Percentiles rank a stretch among this genome's conserved stretches.
Evolutionary conservation across 2,113 vertebrate species (phyloP).

Genomic region (Rhynchomys soricoides): DNA sequence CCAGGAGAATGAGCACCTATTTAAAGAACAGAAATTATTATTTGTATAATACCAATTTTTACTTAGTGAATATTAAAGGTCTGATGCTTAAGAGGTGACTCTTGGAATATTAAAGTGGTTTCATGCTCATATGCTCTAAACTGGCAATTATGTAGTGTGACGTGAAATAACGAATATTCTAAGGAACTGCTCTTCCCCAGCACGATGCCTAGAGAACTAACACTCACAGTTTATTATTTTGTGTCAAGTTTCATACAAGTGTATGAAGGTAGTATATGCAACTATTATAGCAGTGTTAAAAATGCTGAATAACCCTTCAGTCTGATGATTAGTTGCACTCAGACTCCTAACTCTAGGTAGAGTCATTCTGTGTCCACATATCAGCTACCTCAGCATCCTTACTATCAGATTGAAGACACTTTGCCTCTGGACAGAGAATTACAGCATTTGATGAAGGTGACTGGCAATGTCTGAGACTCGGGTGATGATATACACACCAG

Average conservation of each 20-base stretch:
- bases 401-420: background rate
- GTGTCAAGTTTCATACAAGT: background rate
- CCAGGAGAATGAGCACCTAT: background rate
- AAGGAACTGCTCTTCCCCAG: background rate
- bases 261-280: background rate
- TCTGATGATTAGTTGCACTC: background rate
- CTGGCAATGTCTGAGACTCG: background rate
- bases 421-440: background rate
- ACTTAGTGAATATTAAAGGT: constrained; percentile 29
- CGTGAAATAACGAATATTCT: background rate
- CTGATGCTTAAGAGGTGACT: background rate
- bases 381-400: background rate
- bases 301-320: constrained; percentile 11
- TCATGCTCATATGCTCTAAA: constrained; percentile 48
- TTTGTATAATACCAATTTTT: constrained; percentile 63
- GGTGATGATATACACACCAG: background rate
- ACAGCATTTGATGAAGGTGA: background rate
- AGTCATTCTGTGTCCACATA: background rate
- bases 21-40: constrained; percentile 14
- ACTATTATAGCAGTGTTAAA: constrained; percentile 30
- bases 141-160: constrained; percentile 22
- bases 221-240: constrained; percentile 52
- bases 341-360: background rate
- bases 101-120: constrained; percentile 51
- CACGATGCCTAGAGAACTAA: constrained; percentile 25